A percentile compares a stretch with the other conserved stretches of the same genome.
These are phyloP conservation scores for Triops cancriformis DNA, from an alignment of 1,140 invertebrate genomes.

Conservation along the genomic window DNA sequence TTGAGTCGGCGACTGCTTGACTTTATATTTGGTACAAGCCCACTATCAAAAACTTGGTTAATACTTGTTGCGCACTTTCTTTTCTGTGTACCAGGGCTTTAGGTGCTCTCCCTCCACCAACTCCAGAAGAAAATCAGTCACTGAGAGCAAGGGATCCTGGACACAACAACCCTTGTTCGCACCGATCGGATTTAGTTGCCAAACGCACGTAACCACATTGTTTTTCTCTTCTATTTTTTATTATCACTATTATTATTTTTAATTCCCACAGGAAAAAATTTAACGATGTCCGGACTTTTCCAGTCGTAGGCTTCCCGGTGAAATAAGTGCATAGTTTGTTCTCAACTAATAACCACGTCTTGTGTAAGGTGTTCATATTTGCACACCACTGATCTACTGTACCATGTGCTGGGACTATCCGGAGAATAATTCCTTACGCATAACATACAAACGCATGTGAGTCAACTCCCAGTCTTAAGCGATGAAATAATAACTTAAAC, in stretches of 20 bases:
- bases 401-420: not conserved
- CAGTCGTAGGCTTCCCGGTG: no score
- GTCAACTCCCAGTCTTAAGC: not conserved
- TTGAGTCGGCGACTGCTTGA: not conserved
- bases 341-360: no score
- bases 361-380: no score
- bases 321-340: no score
- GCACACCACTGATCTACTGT: no score
- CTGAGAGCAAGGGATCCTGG: not conserved
- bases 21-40: not conserved
- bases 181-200: not conserved
- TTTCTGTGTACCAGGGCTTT: not conserved
- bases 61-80: not conserved
- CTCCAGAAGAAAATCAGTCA: not conserved
- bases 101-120: not conserved
- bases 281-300: no score
- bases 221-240: no score
- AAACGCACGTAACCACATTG: no score
- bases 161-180: not conserved
- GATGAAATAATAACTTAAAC: not conserved
- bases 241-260: no score
- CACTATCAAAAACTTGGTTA: not conserved
- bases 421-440: not conserved
- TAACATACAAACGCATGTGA: not conserved
- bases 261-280: no score